Evolutionary conservation across 92 coral and sea anemone species (phyloP), one percentile per base, ranked within the genome.

Genomic region (Umimayanthus chanpuru): DNA sequence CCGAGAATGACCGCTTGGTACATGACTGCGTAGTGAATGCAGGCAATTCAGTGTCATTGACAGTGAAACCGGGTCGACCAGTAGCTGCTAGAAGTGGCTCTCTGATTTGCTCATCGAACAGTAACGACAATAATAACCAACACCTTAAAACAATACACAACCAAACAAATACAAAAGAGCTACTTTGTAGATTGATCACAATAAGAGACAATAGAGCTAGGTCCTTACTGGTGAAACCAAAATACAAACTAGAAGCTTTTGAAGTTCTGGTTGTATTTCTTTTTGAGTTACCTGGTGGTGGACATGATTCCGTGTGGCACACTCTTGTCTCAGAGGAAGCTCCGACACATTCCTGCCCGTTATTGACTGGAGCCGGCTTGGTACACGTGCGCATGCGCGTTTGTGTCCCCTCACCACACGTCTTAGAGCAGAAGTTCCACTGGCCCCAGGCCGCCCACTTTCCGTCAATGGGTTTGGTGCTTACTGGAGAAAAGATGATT

Each of bases 401-500:
- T 36, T 80, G 85, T 14, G 23, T 21, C 28, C 85, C 85, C 10
- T 73, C 85, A 20, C 85, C 85, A 55, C 85, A 80, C 0, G 85
- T 80, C 70, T 55, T 80, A 0, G 71, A 47, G 26, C 85, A 80
- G 8, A 64, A 21, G 11, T 15, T 21, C 85, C 85, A 80, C 11
- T 7, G 21, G 2, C 44, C 16, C 85, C 85, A 80, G 15, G 70
- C 4, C 10, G 68, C 53, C 85, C 85, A 80, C 49, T 2, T 39
- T 5, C 85, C 85, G 66, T 80, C 70, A 28, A 80, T 67, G n/a
- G 85, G 73, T 32, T n/a, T 5, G 39, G 20, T 26, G 29, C n/a
- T 71, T 12, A 71, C 76, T 71, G 25, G 67, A 61, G 67, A 61
- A 20, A 2, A 61, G 0, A 18, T 61, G 20, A 61, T 0, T 61